Evolutionary conservation across 2,113 vertebrate genomes (phyloP).

Genomic region (Epinephelus moara): DNA sequence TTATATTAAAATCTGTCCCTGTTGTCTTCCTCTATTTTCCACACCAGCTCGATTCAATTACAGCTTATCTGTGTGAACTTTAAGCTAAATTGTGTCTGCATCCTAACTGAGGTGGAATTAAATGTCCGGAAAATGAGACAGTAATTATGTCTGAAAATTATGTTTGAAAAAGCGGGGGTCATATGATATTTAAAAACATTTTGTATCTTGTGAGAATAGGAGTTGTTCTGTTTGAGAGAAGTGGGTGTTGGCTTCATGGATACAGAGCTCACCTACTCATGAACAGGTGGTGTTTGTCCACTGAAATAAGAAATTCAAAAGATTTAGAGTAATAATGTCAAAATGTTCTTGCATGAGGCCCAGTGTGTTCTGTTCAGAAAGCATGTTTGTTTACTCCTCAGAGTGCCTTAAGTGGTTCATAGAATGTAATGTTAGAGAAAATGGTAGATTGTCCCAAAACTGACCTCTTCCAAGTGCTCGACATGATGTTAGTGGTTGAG

Average conservation of each 20-base stretch:
- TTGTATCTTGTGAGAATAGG: background rate
- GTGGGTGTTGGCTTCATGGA: too few relatives aligned
- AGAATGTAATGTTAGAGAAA: background rate
- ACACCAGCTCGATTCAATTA: background rate
- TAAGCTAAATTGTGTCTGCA: background rate
- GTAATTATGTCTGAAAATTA: background rate
- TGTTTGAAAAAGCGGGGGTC: background rate
- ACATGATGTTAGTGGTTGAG: background rate
- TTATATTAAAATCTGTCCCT: background rate
- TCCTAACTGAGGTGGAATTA: background rate
- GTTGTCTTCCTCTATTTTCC: background rate
- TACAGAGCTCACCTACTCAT: background rate
- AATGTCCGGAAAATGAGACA: background rate
- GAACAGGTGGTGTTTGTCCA: too few relatives aligned
- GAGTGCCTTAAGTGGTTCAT: background rate
- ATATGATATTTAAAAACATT: background rate
- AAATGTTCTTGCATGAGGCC: background rate
- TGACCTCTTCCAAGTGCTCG: background rate
- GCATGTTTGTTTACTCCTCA: slow-evolving; percentile 1
- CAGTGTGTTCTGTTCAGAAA: background rate
- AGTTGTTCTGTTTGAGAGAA: background rate
- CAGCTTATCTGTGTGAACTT: background rate
- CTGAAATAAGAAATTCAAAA: too few relatives aligned
- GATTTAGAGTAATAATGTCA: background rate
- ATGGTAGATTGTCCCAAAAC: background rate